phyloP scores from a whole-genome alignment of 1,140 invertebrate species.

The Drosophila carrolli region DNA sequence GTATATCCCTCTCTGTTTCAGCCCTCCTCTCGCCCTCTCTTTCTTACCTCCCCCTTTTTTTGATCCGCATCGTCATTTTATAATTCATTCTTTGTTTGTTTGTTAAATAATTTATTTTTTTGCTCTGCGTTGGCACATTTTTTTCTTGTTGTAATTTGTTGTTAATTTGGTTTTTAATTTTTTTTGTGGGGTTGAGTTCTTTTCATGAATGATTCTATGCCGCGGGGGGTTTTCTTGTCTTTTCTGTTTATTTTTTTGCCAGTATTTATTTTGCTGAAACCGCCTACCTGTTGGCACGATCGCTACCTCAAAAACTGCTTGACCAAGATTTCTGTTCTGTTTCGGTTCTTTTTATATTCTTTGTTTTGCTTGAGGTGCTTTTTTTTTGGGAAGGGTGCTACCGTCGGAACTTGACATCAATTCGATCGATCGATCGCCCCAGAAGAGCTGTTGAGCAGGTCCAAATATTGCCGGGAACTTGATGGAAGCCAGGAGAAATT shows the following conservation, averaged over 20 bases:
- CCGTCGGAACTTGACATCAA: slow-evolving; percentile 66
- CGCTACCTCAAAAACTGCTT: slow-evolving; percentile 36
- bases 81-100: slow-evolving; percentile 61
- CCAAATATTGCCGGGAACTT: slow-evolving; percentile 12
- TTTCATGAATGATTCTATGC: slow-evolving; percentile 47
- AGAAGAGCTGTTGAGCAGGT: slow-evolving; percentile 47
- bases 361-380: slow-evolving; percentile 39
- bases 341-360: slow-evolving; percentile 35
- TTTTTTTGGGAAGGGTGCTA: slow-evolving; percentile 43
- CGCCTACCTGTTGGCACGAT: slow-evolving; percentile 57
- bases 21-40: slow-evolving; percentile 10
- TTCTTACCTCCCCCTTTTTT: not conserved
- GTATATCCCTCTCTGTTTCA: slow-evolving; percentile 1
- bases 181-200: slow-evolving; percentile 5
- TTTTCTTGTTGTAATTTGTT: slow-evolving; percentile 31
- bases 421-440: slow-evolving; percentile 24
- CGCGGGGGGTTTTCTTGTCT: slow-evolving; percentile 17
- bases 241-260: slow-evolving; percentile 19
- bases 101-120: slow-evolving; percentile 58
- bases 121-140: slow-evolving; percentile 40
- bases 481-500: not conserved
- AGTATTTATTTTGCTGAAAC: slow-evolving; percentile 28
- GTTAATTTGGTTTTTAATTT: slow-evolving; percentile 55
- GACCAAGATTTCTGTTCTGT: slow-evolving; percentile 50
- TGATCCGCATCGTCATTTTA: slow-evolving; percentile 58